Conservation (phyloP, 2,888 invertebrate genomes). For the Trisateles emortualis region DNA sequence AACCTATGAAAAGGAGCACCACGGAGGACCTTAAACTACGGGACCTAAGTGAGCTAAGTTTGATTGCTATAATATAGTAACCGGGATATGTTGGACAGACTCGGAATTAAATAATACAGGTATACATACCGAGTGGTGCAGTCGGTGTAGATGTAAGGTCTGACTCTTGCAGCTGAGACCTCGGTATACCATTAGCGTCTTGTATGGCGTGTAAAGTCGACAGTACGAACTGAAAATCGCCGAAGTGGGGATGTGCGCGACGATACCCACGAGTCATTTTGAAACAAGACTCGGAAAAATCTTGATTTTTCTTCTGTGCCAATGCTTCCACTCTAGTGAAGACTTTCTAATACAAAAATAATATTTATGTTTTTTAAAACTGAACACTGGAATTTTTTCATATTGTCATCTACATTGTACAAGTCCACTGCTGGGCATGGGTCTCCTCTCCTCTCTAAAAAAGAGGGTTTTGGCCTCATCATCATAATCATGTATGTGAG, state of each 20-base stretch:
- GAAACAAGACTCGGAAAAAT: constrained; percentile 31
- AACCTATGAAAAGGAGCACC: too few relatives aligned
- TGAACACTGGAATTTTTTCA: too few relatives aligned
- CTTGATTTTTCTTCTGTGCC: not conserved
- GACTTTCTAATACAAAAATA: constrained; percentile 53
- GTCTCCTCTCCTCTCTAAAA: too few relatives aligned
- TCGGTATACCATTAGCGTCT: constrained; percentile 52
- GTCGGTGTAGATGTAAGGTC: constrained; percentile 39
- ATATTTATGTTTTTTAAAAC: not conserved
- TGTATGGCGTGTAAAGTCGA: constrained; percentile 60
- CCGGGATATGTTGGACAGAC: too few relatives aligned
- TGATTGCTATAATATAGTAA: too few relatives aligned
- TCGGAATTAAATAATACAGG: too few relatives aligned
- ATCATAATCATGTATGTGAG: too few relatives aligned
- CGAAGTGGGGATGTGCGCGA: constrained; percentile 64
- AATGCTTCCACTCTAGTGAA: constrained; percentile 51
- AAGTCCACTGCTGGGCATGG: too few relatives aligned
- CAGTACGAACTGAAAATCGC: constrained; percentile 69
- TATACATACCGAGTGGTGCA: constrained; percentile 30
- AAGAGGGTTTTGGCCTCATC: too few relatives aligned
- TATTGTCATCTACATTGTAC: too few relatives aligned
- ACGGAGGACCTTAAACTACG: too few relatives aligned
- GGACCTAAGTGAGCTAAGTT: too few relatives aligned
- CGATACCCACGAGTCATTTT: constrained; percentile 58
- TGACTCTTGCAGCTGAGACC: constrained; percentile 53